These are phyloP conservation scores for Crypturellus undulatus DNA, from an alignment of 2,113 vertebrate genomes.

Conservation along the genomic window DNA sequence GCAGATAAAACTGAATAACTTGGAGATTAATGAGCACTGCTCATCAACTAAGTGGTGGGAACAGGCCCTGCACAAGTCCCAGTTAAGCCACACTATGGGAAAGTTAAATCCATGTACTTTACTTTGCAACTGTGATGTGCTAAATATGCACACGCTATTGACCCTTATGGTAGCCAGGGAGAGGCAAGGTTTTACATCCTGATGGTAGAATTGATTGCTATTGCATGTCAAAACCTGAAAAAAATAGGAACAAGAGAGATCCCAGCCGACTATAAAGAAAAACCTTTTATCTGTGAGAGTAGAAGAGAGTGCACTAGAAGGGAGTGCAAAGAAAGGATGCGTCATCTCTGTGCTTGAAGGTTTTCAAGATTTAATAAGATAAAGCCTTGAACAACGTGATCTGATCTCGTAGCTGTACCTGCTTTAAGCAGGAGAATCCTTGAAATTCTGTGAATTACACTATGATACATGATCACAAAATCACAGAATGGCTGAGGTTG, in stretches of 20 bases:
- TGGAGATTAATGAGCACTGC: not conserved
- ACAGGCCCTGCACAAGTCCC: not conserved
- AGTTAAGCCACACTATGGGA: accelerated
- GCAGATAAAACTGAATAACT: not conserved
- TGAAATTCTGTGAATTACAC: not conserved
- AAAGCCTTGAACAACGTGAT: not conserved
- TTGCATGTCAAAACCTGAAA: not conserved
- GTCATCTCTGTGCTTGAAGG: not conserved
- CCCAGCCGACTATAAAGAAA: not conserved
- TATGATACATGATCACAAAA: not conserved
- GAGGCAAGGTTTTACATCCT: not conserved
- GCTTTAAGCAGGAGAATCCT: not conserved
- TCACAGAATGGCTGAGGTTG: no score
- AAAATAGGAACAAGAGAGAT: not conserved
- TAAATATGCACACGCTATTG: not conserved
- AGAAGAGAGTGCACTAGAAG: not conserved
- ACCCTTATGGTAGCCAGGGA: not conserved
- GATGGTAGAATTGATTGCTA: accelerated
- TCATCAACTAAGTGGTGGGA: not conserved
- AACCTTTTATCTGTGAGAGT: not conserved
- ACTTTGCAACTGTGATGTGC: not conserved
- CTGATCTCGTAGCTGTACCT: not conserved
- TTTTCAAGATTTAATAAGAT: not conserved
- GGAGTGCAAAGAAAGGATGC: not conserved
- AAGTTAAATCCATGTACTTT: not conserved